Evolutionary conservation across 2,797 vertebrate species (phyloP).

Genomic region (Trachurus trachurus): DNA sequence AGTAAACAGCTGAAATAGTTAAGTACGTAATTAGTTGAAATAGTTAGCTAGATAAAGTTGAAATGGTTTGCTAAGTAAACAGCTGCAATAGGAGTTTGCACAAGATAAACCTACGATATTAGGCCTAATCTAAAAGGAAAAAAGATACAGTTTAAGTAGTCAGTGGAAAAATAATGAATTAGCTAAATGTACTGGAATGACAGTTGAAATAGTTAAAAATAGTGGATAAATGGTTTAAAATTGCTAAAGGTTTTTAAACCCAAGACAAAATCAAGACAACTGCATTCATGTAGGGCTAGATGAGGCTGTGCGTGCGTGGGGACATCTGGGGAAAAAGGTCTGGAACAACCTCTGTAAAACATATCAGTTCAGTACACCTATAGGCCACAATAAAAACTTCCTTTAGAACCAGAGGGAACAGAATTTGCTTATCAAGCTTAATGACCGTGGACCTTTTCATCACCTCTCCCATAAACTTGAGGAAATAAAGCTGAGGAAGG

Average conservation of each 20-base stretch:
- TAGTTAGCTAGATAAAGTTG: no score
- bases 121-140: neutral
- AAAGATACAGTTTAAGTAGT: neutral
- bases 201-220: neutral
- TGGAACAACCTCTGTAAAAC: neutral
- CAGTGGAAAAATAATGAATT: neutral
- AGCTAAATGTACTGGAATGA: neutral
- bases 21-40: no score
- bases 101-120: neutral
- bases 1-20: no score
- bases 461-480: constrained; percentile 60
- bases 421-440: constrained; percentile 41
- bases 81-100: neutral
- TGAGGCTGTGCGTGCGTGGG: neutral
- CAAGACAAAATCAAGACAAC: neutral
- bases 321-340: neutral
- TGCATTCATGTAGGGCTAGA: neutral
- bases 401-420: constrained; percentile 10
- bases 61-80: neutral
- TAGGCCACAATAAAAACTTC: constrained; percentile 1
- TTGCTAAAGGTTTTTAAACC: neutral
- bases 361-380: neutral
- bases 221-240: neutral
- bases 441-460: constrained; percentile 57
- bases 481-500: constrained; percentile 58